Base-by-base conservation (phyloP, 2,797 vertebrate genomes). In the Manis crassicaudata region DNA sequence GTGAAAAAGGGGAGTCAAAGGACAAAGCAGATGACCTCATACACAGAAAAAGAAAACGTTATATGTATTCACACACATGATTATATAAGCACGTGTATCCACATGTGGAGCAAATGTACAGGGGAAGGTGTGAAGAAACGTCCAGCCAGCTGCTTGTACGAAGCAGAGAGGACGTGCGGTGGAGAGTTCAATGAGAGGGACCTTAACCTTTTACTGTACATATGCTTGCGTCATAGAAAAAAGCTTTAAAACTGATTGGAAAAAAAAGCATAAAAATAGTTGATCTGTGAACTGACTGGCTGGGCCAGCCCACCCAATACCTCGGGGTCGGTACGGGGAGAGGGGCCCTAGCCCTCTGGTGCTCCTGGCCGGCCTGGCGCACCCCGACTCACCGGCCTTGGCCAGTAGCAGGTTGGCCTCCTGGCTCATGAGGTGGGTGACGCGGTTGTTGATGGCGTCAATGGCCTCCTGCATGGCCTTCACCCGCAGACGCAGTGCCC, bases 401-500 rank as follows among this genome's bases (percentile, higher is more conserved):
- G 99, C 98, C 98, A 99, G 99, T 96, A 99, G 98, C 62, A 99
- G 86, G 96, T 98, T 99, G 98, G 99, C 99, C 98, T 99, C 99
- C 81, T 99, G 99, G 98, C 99, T 99, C 98, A 99, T 99, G 96
- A 99, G 98, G 7, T 99, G 99, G 6, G 99, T 99, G 93, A 99
- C 99, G 0, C 99, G 98, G 90, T 96, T 98, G 98, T 99, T 99
- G 97, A 99, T 99, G 90, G 99, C 99, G 7, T 99, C 99, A 0
- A 99, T 99, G 97, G 99, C 99, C 98, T 99, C 99, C 98, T 99
- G 99, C 99, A 99, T 99, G 98, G 99, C 99, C 97, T 99, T 99
- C 2, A 99, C 99, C 16, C 99, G 97, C 98, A 99, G 99, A 10
- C 99, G 99, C 97, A 99, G 97, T 0, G 99, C 98, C 88, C 98